phyloP scores from a whole-genome alignment of 2,113 vertebrate species.

The Chionodraco myersi region DNA sequence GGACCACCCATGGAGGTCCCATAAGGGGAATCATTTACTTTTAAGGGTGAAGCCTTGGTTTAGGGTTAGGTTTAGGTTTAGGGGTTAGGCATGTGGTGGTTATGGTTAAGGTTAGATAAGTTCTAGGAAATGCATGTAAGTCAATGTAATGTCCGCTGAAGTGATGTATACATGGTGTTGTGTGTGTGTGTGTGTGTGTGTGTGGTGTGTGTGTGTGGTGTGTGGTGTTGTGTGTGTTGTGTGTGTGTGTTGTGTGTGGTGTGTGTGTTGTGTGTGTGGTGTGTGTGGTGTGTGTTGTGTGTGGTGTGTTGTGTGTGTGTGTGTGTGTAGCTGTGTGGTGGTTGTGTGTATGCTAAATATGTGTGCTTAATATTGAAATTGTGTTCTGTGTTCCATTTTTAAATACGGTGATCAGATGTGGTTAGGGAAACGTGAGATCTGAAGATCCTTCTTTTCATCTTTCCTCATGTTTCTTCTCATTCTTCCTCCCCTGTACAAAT shows the following conservation, averaged over 20 bases:
- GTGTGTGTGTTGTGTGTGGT: slow-evolving; percentile 10
- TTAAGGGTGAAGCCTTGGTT: too few species aligned
- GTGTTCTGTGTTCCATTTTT: not conserved
- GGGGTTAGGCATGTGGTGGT: too few species aligned
- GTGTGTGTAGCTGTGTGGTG: slow-evolving; percentile 4
- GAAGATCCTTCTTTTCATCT: slow-evolving; percentile 1
- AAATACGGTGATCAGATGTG: not conserved
- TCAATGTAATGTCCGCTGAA: too few species aligned
- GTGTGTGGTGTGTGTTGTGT: too few species aligned
- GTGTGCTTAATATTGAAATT: too few species aligned
- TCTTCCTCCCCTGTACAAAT: slow-evolving; percentile 4
- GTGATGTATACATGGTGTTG: too few species aligned
- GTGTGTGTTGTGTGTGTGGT: slow-evolving; percentile 14
- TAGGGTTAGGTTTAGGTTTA: too few species aligned
- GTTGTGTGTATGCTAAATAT: not conserved
- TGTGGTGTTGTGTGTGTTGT: slow-evolving; percentile 4
- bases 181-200: too few species aligned
- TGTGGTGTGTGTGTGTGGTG: not conserved
- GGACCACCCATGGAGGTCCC: too few species aligned
- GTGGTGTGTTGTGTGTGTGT: slow-evolving; percentile 5
- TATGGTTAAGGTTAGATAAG: too few species aligned
- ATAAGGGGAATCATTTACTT: too few species aligned
- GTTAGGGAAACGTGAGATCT: not conserved
- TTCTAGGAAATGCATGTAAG: too few species aligned
- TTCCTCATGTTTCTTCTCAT: slow-evolving; percentile 2